These are phyloP conservation scores for Unio delphinus DNA, from an alignment of 2,888 invertebrate genomes.

Conservation along the genomic window DNA sequence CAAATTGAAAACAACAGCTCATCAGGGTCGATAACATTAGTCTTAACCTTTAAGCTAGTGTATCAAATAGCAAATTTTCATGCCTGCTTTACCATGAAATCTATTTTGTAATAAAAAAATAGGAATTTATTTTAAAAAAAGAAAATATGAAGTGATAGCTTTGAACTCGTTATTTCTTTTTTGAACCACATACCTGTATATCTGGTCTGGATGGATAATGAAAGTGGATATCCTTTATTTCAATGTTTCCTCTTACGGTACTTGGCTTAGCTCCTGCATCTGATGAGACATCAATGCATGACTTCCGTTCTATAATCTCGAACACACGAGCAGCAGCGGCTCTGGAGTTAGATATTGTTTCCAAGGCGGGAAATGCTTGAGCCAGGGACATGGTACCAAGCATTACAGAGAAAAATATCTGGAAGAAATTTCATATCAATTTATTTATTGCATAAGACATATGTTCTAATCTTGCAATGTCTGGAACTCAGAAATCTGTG, in stretches of 20 bases:
- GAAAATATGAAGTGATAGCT: too few relatives aligned
- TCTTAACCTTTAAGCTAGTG: too few relatives aligned
- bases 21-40: too few relatives aligned
- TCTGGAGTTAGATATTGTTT: slow-evolving; percentile 84
- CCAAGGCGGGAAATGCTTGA: slow-evolving; percentile 85
- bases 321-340: slow-evolving; percentile 80
- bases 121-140: too few relatives aligned
- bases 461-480: too few relatives aligned
- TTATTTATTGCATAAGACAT: too few relatives aligned
- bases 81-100: too few relatives aligned
- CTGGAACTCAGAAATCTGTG: too few relatives aligned
- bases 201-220: slow-evolving; percentile 52
- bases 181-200: slow-evolving; percentile 40
- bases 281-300: slow-evolving; percentile 72
- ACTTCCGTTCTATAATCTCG: slow-evolving; percentile 72
- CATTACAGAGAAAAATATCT: slow-evolving; percentile 72
- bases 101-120: too few relatives aligned
- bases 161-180: too few relatives aligned
- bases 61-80: too few relatives aligned
- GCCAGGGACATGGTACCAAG: slow-evolving; percentile 76
- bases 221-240: slow-evolving; percentile 67
- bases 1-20: too few relatives aligned
- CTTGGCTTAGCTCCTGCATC: slow-evolving; percentile 69
- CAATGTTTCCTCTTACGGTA: slow-evolving; percentile 70
- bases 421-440: slow-evolving; percentile 2